phyloP scores from a whole-genome alignment of 1,140 invertebrate species.

The Capitella teleta region DNA sequence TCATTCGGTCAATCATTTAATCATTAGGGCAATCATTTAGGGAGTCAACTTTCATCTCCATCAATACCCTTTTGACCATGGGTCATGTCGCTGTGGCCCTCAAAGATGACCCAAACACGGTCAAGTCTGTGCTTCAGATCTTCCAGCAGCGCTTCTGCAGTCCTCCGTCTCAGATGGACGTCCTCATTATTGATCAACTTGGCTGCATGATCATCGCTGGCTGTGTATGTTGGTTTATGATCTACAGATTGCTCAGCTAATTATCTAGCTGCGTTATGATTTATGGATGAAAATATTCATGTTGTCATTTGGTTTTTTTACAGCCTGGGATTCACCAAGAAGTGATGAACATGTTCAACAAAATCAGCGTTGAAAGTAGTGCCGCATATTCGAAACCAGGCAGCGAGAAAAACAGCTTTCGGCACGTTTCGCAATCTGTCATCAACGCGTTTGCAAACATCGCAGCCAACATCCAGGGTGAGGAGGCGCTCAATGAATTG shows the following conservation, averaged over 20 bases:
- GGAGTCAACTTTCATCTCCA: slow-evolving; percentile 78
- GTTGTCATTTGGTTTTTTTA: slow-evolving; percentile 5
- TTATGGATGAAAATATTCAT: slow-evolving; percentile 46
- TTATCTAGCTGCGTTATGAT: slow-evolving; percentile 88
- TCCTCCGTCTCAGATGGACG: slow-evolving; percentile 72
- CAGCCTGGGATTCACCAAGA: slow-evolving; percentile 72
- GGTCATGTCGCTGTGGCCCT: slow-evolving; percentile 91
- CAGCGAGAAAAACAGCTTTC: slow-evolving; percentile 40
- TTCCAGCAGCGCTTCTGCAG: slow-evolving; percentile 92
- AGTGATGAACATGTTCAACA: slow-evolving; percentile 95
- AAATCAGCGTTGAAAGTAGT: slow-evolving; percentile 85
- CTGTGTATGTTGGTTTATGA: slow-evolving; percentile 41
- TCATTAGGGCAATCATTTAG: slow-evolving; percentile 39
- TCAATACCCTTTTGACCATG: slow-evolving; percentile 93
- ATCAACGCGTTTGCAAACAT: slow-evolving; percentile 60
- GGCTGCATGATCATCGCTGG: slow-evolving; percentile 90
- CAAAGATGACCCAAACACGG: slow-evolving; percentile 68
- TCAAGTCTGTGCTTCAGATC: slow-evolving; percentile 90
- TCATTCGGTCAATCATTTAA: background rate
- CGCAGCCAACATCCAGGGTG: slow-evolving; percentile 80
- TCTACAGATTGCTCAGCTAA: background rate
- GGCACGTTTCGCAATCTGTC: slow-evolving; percentile 86
- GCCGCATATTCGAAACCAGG: slow-evolving; percentile 60
- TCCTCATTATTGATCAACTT: slow-evolving; percentile 89
- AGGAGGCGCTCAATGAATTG: slow-evolving; percentile 73